Conservation (phyloP, 2,797 vertebrate species). For the Orientallactaga sibirica region DNA sequence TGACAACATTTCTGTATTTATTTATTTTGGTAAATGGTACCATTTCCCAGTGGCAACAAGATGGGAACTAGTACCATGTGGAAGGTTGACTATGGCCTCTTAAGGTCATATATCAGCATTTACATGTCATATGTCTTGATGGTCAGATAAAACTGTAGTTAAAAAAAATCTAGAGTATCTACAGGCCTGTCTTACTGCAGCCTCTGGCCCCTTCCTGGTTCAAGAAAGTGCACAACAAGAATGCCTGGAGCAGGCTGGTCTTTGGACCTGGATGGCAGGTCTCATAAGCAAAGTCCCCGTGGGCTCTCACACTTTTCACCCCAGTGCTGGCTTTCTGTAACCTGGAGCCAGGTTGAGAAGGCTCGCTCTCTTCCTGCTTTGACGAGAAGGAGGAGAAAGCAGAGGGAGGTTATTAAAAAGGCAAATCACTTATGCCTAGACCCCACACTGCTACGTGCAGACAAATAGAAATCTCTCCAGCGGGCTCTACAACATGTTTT, state of each 20-base stretch:
- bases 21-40: slow-evolving; percentile 4
- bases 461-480: neutral
- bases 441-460: neutral
- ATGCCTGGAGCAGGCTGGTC: neutral
- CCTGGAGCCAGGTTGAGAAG: neutral
- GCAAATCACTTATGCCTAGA: neutral
- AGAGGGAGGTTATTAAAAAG: neutral
- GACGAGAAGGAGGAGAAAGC: neutral
- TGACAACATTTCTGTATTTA: neutral
- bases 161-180: slow-evolving; percentile 18
- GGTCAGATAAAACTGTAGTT: neutral
- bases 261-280: neutral
- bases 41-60: neutral
- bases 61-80: neutral
- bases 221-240: neutral
- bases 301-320: neutral
- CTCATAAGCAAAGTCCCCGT: neutral
- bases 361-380: neutral
- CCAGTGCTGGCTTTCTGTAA: neutral
- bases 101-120: slow-evolving; percentile 33
- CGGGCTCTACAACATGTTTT: neutral
- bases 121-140: neutral
- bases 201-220: neutral
- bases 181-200: neutral
- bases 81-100: neutral